A percentile compares a stretch with the other conserved stretches of the same genome.
phyloP scores from a whole-genome alignment of 2,888 invertebrate species.

The Phaedon cochleariae region DNA sequence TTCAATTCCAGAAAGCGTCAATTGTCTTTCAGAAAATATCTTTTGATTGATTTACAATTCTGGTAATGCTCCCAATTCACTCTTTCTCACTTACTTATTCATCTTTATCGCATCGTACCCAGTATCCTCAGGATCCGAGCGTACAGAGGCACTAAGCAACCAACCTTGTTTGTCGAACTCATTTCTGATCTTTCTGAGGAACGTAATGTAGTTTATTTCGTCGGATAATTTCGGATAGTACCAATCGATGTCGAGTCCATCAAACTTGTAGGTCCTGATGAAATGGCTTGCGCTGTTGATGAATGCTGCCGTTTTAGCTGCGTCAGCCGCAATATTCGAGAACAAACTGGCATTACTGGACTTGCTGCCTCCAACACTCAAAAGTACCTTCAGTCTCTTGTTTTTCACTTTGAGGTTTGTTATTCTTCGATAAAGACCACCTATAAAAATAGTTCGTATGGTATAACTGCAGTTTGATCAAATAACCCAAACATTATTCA shows the following conservation, averaged over 20 bases:
- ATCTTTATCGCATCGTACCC: constrained; percentile 44
- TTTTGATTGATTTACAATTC: no score
- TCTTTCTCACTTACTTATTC: constrained; percentile 42
- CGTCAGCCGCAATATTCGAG: constrained; percentile 40
- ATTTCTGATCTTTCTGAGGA: constrained; percentile 31
- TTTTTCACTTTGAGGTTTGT: constrained; percentile 44
- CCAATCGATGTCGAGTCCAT: constrained; percentile 50
- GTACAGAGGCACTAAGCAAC: constrained; percentile 42
- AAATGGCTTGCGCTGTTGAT: constrained; percentile 41
- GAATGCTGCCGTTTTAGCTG: constrained; percentile 41
- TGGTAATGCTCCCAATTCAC: no score
- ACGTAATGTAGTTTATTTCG: constrained; percentile 32
- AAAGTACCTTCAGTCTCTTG: constrained; percentile 42
- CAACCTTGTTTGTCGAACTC: constrained; percentile 38
- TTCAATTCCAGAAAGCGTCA: no score
- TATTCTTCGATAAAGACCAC: constrained; percentile 34
- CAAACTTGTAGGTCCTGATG: constrained; percentile 42
- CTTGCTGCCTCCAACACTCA: constrained; percentile 45
- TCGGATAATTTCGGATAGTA: constrained; percentile 38
- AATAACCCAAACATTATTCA: no score
- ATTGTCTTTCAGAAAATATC: no score
- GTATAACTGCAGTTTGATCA: no score
- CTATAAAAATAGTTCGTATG: no score
- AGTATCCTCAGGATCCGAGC: constrained; percentile 35
- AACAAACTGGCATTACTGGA: constrained; percentile 40